These are phyloP conservation scores for Aquatica leii DNA, from an alignment of 2,888 invertebrate species.

Conservation along the genomic window DNA sequence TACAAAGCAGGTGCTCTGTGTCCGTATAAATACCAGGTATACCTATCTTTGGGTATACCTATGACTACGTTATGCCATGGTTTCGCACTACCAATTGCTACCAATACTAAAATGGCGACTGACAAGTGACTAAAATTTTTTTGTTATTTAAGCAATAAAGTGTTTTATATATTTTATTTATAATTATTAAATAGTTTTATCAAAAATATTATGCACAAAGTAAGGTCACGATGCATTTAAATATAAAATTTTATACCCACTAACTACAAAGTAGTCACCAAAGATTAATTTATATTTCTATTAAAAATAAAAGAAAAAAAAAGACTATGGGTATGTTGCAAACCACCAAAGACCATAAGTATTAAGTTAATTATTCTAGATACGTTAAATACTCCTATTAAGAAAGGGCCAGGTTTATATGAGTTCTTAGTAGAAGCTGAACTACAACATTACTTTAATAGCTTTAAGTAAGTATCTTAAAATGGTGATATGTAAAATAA, in stretches of 20 bases:
- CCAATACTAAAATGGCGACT: conserved; percentile 36
- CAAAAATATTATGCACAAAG: conserved; percentile 15
- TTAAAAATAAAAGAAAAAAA: not conserved
- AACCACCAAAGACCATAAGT: no score
- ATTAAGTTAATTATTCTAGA: no score
- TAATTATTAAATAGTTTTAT: conserved; percentile 17
- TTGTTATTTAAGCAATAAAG: conserved; percentile 32
- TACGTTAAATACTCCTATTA: conserved; percentile 53
- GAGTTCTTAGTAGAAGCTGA: conserved; percentile 96
- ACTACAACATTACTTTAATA: conserved; percentile 89
- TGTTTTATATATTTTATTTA: conserved; percentile 31
- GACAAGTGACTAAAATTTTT: conserved; percentile 33
- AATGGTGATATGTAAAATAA: conserved; percentile 5
- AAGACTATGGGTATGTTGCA: not conserved
- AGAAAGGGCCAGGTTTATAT: conserved; percentile 73
- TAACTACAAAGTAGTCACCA: not conserved
- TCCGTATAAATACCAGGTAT: no score
- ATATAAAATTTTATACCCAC: not conserved
- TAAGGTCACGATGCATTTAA: conserved; percentile 13
- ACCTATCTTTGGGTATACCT: no score
- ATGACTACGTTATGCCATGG: no score
- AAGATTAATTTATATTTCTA: not conserved
- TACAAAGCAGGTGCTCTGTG: no score
- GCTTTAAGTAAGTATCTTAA: conserved; percentile 68
- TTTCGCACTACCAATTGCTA: no score